A percentile compares a stretch with the other conserved stretches of the same genome.
phyloP scores from a whole-genome alignment of 2,797 vertebrate genomes.

The Cebuella pygmaea region DNA sequence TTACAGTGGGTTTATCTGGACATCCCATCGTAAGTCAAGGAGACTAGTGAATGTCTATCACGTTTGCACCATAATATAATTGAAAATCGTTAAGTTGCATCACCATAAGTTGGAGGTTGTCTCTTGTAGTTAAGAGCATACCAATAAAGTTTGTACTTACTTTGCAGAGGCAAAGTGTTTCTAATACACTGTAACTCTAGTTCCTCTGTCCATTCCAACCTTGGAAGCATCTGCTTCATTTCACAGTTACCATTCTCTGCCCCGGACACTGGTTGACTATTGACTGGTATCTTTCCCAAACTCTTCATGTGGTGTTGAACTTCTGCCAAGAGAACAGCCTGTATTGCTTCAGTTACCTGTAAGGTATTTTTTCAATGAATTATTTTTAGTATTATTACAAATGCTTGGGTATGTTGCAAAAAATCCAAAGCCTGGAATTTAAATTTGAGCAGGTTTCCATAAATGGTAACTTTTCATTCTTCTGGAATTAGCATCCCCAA shows the following conservation, averaged over 20 bases:
- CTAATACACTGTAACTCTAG: slow-evolving; percentile 33
- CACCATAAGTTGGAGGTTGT: background rate
- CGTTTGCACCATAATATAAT: background rate
- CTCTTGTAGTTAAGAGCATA: slow-evolving; percentile 13
- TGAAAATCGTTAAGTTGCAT: background rate
- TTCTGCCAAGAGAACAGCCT: slow-evolving; percentile 88
- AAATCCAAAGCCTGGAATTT: background rate
- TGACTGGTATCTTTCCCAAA: slow-evolving; percentile 47
- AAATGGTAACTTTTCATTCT: background rate
- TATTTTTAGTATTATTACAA: background rate
- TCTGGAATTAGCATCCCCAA: background rate
- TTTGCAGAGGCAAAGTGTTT: background rate
- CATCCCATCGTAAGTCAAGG: background rate
- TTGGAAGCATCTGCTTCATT: background rate
- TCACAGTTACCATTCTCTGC: slow-evolving; percentile 69
- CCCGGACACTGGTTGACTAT: slow-evolving; percentile 7
- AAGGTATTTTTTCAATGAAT: background rate
- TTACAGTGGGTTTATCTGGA: background rate
- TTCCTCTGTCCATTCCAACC: background rate
- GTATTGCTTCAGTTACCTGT: slow-evolving; percentile 86
- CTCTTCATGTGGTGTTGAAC: slow-evolving; percentile 79
- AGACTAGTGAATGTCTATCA: background rate
- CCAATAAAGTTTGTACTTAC: slow-evolving; percentile 69
- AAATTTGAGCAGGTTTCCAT: background rate
- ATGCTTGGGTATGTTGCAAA: background rate